phyloP scores from a whole-genome alignment of 2,113 vertebrate species.

The Apeltes quadracus region DNA sequence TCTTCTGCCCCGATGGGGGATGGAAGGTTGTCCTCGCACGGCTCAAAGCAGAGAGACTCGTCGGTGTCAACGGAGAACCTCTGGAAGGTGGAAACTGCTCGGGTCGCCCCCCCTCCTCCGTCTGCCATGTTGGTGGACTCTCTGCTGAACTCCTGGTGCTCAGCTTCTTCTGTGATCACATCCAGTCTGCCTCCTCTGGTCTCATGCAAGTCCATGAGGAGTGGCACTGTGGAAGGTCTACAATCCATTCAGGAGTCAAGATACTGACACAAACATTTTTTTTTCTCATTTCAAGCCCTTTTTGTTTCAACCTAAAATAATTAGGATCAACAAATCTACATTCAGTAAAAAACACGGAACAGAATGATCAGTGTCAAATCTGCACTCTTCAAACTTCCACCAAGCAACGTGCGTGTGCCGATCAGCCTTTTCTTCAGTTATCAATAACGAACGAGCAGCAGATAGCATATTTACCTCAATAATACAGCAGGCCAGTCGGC shows the following conservation, averaged over 20 bases:
- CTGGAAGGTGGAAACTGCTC: slow-evolving; percentile 52
- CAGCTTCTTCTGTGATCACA: slow-evolving; percentile 80
- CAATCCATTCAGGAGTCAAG: not conserved
- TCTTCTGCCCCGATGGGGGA: slow-evolving; percentile 50
- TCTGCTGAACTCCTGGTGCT: slow-evolving; percentile 70
- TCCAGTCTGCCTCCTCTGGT: slow-evolving; percentile 79
- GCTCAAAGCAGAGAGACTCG: slow-evolving; percentile 69
- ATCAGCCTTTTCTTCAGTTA: not conserved
- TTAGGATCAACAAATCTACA: not conserved
- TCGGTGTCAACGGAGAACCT: slow-evolving; percentile 71
- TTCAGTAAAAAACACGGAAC: not conserved
- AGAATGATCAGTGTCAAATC: not conserved
- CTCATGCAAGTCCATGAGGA: slow-evolving; percentile 83
- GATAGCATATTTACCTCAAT: slow-evolving; percentile 57
- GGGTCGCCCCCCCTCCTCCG: slow-evolving; percentile 5
- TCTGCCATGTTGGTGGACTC: slow-evolving; percentile 60
- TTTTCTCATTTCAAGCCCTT: not conserved
- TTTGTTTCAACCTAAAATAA: not conserved
- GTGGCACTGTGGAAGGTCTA: slow-evolving; percentile 15
- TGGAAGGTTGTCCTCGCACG: slow-evolving; percentile 54
- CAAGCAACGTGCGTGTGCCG: not conserved
- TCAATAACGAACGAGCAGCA: not conserved
- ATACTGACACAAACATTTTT: not conserved
- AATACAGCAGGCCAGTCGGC: slow-evolving; percentile 48
- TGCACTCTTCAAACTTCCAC: not conserved